A percentile compares a stretch with the other conserved stretches of the same genome.
These are phyloP conservation scores for Apodemia zela DNA, from an alignment of 2,888 invertebrate genomes.

Conservation along the genomic window DNA sequence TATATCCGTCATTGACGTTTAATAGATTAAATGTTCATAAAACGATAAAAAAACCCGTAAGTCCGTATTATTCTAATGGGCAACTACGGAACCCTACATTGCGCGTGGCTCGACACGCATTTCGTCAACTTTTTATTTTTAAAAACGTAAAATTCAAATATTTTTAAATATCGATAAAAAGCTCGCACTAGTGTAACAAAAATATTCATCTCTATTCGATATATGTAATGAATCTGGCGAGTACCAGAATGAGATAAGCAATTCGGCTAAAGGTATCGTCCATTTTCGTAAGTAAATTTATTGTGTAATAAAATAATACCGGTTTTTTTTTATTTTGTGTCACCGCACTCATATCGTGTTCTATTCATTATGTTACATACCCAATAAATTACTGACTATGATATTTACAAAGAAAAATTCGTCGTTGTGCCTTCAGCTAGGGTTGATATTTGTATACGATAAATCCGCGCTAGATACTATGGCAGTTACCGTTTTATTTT, in stretches of 20 bases:
- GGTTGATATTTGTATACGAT: slow-evolving; percentile 22
- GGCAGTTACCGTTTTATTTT: slow-evolving; percentile 36
- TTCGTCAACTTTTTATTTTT: too few species aligned
- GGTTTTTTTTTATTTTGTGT: slow-evolving; percentile 57
- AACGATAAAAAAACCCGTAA: too few species aligned
- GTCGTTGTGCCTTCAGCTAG: slow-evolving; percentile 27
- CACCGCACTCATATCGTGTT: slow-evolving; percentile 49
- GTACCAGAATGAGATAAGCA: slow-evolving; percentile 70
- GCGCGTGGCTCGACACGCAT: too few species aligned
- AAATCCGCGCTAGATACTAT: slow-evolving; percentile 22
- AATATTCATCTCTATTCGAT: slow-evolving; percentile 73
- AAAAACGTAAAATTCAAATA: not conserved
- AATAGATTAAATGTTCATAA: too few species aligned
- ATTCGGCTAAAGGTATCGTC: slow-evolving; percentile 64
- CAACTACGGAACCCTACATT: too few species aligned
- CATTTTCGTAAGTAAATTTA: slow-evolving; percentile 58
- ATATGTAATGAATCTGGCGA: slow-evolving; percentile 75
- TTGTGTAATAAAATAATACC: slow-evolving; percentile 54
- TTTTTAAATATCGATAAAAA: slow-evolving; percentile 24
- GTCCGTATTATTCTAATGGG: too few species aligned
- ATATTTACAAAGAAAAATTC: slow-evolving; percentile 24
- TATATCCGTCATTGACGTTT: too few species aligned
- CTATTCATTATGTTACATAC: slow-evolving; percentile 42
- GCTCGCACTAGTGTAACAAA: slow-evolving; percentile 56
- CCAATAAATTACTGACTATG: slow-evolving; percentile 20